Evolutionary conservation across 1,140 invertebrate species (phyloP).

Genomic region (Wiebesia pumilae): DNA sequence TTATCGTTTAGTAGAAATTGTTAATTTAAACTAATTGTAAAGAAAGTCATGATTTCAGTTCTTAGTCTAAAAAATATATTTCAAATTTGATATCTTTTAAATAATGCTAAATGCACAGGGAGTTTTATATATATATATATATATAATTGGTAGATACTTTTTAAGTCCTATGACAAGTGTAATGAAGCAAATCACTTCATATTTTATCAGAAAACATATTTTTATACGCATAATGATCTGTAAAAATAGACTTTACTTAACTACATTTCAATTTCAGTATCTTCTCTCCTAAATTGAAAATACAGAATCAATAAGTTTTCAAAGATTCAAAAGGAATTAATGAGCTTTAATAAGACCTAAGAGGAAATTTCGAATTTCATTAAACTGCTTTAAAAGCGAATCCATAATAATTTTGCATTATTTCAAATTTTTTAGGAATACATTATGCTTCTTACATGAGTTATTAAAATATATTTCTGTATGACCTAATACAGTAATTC

Average conservation of each 20-base stretch:
- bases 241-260: background rate
- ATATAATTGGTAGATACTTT: conserved; percentile 9
- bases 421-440: background rate
- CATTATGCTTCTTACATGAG: background rate
- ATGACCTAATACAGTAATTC: background rate
- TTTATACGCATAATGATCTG: background rate
- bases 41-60: background rate
- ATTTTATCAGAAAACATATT: background rate
- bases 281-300: background rate
- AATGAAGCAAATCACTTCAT: background rate
- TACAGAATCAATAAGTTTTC: background rate
- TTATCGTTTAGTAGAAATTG: background rate
- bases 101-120: background rate
- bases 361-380: background rate
- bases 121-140: background rate
- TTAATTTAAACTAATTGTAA: background rate
- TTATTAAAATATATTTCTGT: background rate
- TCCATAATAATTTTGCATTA: background rate
- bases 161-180: background rate
- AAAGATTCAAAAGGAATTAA: background rate
- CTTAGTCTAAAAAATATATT: background rate
- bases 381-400: background rate
- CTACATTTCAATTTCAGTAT: background rate
- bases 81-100: background rate
- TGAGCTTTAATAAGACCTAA: background rate